phyloP scores from a whole-genome alignment of 2,797 vertebrate genomes.

The Thripadectes ignobilis region DNA sequence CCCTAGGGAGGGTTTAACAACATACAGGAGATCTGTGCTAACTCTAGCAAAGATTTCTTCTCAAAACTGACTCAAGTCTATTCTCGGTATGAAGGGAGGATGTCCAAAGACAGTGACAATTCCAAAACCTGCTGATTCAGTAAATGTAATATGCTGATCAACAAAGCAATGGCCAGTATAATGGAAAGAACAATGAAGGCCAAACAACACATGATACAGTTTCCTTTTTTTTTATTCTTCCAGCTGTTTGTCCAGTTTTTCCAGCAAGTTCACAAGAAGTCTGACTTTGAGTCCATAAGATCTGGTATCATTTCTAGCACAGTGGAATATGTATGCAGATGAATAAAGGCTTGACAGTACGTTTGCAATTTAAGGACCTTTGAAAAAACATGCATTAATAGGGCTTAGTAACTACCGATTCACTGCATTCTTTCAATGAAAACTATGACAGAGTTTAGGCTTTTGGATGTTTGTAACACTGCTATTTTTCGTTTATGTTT shows the following conservation, averaged over 20 bases:
- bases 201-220: not conserved
- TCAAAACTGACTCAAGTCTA: not conserved
- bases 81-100: not conserved
- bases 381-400: not conserved
- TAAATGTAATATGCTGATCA: not conserved
- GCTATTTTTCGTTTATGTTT: not conserved
- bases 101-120: not conserved
- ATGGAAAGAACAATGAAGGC: not conserved
- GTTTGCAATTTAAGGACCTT: not conserved
- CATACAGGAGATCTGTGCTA: rapidly evolving
- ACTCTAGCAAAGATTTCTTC: not conserved
- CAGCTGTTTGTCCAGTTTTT: constrained; percentile 16
- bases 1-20: not conserved
- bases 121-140: not conserved
- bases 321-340: not conserved
- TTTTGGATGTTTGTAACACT: not conserved
- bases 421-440: not conserved
- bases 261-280: not conserved
- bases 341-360: not conserved
- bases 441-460: not conserved
- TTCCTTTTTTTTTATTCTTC: constrained; percentile 4
- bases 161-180: not conserved
- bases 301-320: not conserved
- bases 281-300: not conserved
- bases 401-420: not conserved